A percentile compares a stretch with the other conserved stretches of the same genome.
These are phyloP conservation scores for Alentia gelatinosa DNA, from an alignment of 2,888 invertebrate genomes.

Conservation along the genomic window DNA sequence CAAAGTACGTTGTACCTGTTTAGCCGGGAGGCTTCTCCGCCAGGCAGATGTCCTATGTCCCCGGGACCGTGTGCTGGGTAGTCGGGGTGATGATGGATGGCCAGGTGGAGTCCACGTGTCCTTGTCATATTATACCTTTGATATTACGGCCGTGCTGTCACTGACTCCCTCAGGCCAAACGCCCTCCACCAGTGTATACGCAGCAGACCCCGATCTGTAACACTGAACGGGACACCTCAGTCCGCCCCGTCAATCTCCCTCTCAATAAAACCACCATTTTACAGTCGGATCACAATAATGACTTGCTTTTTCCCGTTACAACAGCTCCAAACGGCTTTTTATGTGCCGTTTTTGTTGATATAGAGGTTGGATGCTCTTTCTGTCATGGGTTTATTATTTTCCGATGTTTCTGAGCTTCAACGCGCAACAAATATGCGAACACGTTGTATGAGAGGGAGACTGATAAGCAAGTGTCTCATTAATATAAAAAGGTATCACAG, in stretches of 20 bases:
- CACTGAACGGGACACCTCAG: not conserved
- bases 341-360: too few species aligned
- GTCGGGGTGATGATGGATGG: not conserved
- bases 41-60: not conserved
- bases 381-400: too few species aligned
- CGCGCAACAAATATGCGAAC: too few species aligned
- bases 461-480: too few species aligned
- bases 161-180: not conserved
- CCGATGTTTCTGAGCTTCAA: too few species aligned
- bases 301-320: too few species aligned
- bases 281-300: too few species aligned
- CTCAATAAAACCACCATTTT: too few species aligned
- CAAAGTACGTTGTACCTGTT: not conserved
- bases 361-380: too few species aligned
- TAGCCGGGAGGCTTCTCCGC: not conserved
- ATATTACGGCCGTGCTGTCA: slow-evolving; percentile 9
- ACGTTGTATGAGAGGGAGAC: too few species aligned
- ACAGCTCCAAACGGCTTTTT: too few species aligned
- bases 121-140: slow-evolving; percentile 23
- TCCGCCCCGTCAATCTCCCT: not conserved
- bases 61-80: not conserved
- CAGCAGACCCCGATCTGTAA: not conserved
- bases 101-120: not conserved
- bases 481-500: too few species aligned
- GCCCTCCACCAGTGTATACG: not conserved